These are phyloP conservation scores for Nephila pilipes DNA, from an alignment of 1,140 invertebrate species.

Conservation along the genomic window DNA sequence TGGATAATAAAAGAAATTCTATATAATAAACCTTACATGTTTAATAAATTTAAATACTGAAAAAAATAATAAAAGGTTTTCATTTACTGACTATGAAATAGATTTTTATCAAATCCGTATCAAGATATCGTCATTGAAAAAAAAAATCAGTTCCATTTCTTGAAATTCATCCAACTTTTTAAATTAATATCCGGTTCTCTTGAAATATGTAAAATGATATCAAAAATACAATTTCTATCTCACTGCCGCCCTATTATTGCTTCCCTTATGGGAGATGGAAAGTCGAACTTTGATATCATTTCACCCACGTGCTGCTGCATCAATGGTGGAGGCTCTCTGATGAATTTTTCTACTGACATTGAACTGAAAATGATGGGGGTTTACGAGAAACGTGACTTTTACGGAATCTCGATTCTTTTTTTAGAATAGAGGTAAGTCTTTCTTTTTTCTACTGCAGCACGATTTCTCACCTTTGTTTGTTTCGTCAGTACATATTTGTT, in stretches of 20 bases:
- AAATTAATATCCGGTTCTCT: not conserved
- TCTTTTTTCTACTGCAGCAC: not conserved
- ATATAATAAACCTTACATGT: too few species aligned
- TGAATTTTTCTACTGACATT: not conserved
- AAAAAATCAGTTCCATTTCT: too few species aligned
- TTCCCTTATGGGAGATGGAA: not conserved
- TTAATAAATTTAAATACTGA: too few species aligned
- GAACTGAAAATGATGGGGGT: not conserved
- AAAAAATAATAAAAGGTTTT: too few species aligned
- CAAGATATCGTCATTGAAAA: too few species aligned
- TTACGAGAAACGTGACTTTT: slow-evolving; percentile 7
- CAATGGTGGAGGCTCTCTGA: not conserved
- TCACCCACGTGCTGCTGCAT: not conserved
- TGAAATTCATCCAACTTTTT: not conserved
- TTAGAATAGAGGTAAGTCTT: not conserved
- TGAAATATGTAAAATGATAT: not conserved
- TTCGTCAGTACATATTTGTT: not conserved
- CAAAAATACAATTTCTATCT: not conserved
- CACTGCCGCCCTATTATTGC: not conserved
- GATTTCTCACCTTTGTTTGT: not conserved
- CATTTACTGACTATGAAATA: too few species aligned
- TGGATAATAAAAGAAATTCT: too few species aligned
- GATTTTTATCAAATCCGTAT: too few species aligned
- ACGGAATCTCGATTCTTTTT: not conserved
- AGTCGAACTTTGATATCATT: not conserved